Evolutionary conservation across 2,113 vertebrate genomes (phyloP).

Genomic region (Melanocharis versteri): DNA sequence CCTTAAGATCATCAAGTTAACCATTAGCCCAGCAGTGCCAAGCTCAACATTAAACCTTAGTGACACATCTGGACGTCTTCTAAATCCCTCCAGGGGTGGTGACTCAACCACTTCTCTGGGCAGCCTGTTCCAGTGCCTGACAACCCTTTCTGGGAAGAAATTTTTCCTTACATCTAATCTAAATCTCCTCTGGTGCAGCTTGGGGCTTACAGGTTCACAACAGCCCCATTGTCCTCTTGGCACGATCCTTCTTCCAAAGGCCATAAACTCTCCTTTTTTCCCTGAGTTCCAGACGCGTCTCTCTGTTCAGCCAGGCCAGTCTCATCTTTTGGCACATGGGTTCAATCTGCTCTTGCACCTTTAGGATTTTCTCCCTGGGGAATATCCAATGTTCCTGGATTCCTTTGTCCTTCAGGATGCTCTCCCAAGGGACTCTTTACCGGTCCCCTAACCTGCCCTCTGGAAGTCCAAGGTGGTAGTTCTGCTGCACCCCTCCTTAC

Average conservation of each 20-base stretch:
- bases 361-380: not conserved
- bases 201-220: accelerated
- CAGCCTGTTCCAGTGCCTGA: not conserved
- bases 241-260: not conserved
- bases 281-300: not conserved
- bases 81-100: not conserved
- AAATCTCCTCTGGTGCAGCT: not conserved
- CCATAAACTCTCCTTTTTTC: not conserved
- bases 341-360: not conserved
- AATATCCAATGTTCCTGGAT: not conserved
- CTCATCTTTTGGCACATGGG: not conserved
- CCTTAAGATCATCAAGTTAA: not conserved
- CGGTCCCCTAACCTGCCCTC: not conserved
- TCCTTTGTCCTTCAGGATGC: not conserved
- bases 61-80: not conserved
- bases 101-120: not conserved
- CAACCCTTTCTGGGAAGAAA: not conserved
- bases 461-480: not conserved
- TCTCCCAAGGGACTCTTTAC: not conserved
- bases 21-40: not conserved
- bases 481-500: not conserved
- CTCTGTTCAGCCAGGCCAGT: not conserved
- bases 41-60: not conserved
- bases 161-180: not conserved
- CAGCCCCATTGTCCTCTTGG: not conserved